These are phyloP conservation scores for Acheta domesticus DNA, from an alignment of 2,888 invertebrate genomes.

Conservation along the genomic window DNA sequence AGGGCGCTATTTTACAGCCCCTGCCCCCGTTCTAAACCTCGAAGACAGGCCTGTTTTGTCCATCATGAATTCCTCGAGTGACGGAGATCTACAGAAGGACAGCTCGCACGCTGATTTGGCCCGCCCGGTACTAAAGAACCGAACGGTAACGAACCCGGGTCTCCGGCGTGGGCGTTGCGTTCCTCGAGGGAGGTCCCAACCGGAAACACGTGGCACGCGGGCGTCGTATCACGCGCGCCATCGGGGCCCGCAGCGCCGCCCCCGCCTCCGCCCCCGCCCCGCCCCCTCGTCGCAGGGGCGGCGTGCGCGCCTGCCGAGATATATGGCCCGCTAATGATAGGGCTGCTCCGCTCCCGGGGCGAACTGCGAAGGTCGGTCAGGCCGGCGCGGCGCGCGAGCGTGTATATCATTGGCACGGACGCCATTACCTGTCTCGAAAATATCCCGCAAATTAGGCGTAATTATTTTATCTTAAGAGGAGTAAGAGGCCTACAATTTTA, in stretches of 20 bases:
- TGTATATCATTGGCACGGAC: neutral
- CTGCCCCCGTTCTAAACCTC: no score
- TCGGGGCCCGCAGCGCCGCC: neutral
- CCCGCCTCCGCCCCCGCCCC: neutral
- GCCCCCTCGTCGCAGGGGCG: neutral
- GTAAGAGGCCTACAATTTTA: constrained; percentile 10
- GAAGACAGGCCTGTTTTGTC: no score
- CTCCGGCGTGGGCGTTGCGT: neutral
- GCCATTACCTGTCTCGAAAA: constrained; percentile 18
- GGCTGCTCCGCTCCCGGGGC: neutral
- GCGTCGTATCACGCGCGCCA: neutral
- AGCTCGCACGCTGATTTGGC: no score
- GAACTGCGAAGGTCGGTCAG: neutral
- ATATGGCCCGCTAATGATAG: constrained; percentile 18
- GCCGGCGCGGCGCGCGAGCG: neutral
- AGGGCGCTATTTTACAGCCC: no score
- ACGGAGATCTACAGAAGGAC: no score
- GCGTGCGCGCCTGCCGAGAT: constrained; percentile 1
- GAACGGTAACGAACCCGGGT: neutral
- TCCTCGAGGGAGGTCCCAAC: neutral
- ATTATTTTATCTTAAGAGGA: constrained; percentile 18
- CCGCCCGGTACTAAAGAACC: neutral
- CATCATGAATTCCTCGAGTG: no score
- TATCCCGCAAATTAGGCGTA: constrained; percentile 10
- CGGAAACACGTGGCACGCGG: neutral